Evolutionary conservation across 2,113 vertebrate genomes (phyloP), one percentile per base, ranked within the genome.

Genomic region (Mola mola): DNA sequence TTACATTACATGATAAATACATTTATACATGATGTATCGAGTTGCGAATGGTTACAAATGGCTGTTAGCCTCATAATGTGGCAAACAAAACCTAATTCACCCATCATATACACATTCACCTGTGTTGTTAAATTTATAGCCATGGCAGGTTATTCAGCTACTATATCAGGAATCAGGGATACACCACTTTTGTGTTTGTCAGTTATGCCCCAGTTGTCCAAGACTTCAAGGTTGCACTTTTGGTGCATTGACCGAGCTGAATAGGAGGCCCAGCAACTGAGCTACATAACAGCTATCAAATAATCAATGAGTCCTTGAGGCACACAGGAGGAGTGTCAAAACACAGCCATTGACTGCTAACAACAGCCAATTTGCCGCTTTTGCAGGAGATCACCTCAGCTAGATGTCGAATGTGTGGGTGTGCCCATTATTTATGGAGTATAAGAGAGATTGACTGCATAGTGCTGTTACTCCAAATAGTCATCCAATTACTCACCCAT

Each of bases 231-330:
- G 67, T 60, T 78, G 75, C 67, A 49, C 72, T 85, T 83, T 71
- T 79, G 78, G 79, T 70, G 79, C 74, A 86, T 75, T 87, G 81
- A 73, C 60, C 59, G 61, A 29, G 21, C 65, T 84, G 79, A 87
- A 85, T 66, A 65, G 75, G 77, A 72, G 64, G 81, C 82, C 76
- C 38, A 76, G 72, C 52, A 81, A 75, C 79, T 83, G 59, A 50
- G 53, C 79, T 81, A 67, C 67, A 58, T 75, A 75, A 72, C 74
- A 75, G 72, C 78, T 63, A 79, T 83, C 78, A 66, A 85, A 70
- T 79, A 87, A 89, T 90, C 85, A 85, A 87, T 87, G 83, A 90
- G 80, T 81, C 76, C 80, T 85, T 78, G 69, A 84, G 78, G 74
- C 78, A 60, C 82, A 79, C 80, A 70, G 82, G 57, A 74, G 76